These are phyloP conservation scores for Pachliopta kotzebuea DNA, from an alignment of 2,888 invertebrate species.

Conservation along the genomic window DNA sequence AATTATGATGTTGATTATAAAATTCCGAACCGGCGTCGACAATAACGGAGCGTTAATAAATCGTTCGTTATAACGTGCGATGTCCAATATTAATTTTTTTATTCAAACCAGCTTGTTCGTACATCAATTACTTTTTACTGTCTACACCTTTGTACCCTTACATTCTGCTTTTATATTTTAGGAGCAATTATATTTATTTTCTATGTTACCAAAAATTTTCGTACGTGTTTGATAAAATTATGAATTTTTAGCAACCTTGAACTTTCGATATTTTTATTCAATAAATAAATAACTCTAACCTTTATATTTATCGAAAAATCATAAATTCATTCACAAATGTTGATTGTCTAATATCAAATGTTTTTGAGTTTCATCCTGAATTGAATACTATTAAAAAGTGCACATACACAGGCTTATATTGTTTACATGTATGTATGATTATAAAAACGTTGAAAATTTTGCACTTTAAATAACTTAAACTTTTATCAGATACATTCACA, in stretches of 20 bases:
- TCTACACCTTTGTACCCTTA: neutral
- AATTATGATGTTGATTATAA: constrained; percentile 11
- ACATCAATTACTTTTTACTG: neutral
- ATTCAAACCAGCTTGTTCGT: neutral
- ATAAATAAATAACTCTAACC: too few species aligned
- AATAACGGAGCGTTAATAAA: constrained; percentile 5
- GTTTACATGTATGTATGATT: neutral
- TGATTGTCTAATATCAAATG: too few species aligned
- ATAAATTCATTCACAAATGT: too few species aligned
- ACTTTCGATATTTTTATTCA: too few species aligned
- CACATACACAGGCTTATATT: neutral
- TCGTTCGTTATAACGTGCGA: neutral
- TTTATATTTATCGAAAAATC: too few species aligned
- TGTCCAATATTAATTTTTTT: neutral
- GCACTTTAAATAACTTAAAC: neutral
- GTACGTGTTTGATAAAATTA: too few species aligned
- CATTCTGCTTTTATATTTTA: neutral
- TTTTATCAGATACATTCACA: neutral
- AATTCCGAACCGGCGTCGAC: constrained; percentile 7
- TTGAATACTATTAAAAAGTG: neutral
- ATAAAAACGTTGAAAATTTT: neutral
- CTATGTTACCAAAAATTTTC: too few species aligned
- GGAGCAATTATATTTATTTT: too few species aligned
- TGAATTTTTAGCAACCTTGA: too few species aligned
- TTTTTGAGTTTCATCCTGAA: too few species aligned